These are phyloP conservation scores for Drosophila niveifrons DNA, from an alignment of 2,888 invertebrate species.

Conservation along the genomic window DNA sequence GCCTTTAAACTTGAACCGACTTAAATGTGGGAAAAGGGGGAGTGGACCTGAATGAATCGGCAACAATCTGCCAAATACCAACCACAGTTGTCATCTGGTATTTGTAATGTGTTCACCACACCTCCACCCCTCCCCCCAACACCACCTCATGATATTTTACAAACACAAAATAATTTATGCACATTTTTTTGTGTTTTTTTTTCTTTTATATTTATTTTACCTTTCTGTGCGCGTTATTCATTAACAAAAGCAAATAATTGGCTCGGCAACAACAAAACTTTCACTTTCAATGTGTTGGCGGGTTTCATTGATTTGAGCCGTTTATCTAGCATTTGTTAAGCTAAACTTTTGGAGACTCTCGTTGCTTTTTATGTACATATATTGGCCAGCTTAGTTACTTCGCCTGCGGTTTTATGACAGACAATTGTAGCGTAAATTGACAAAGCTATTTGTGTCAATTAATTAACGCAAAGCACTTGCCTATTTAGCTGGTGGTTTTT, in stretches of 20 bases:
- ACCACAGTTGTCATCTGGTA: slow-evolving; percentile 14
- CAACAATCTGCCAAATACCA: slow-evolving; percentile 9
- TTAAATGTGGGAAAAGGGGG: not conserved
- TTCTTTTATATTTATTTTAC: slow-evolving; percentile 21
- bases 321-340: slow-evolving; percentile 17
- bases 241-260: slow-evolving; percentile 55
- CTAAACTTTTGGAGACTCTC: not conserved
- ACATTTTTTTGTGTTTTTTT: slow-evolving; percentile 39
- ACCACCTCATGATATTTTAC: slow-evolving; percentile 18
- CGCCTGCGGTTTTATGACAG: slow-evolving; percentile 24
- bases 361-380: not conserved
- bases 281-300: slow-evolving; percentile 69
- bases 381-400: slow-evolving; percentile 54
- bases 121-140: not conserved
- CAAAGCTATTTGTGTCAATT: slow-evolving; percentile 41
- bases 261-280: slow-evolving; percentile 49
- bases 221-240: slow-evolving; percentile 31
- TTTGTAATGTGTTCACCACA: not conserved
- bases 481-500: slow-evolving; percentile 32
- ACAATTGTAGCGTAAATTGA: slow-evolving; percentile 28
- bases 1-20: slow-evolving; percentile 70
- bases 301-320: slow-evolving; percentile 38
- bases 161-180: slow-evolving; percentile 61
- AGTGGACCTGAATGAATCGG: slow-evolving; percentile 6
- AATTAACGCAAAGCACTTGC: slow-evolving; percentile 34